phyloP scores from a whole-genome alignment of 2,113 vertebrate species.

The Oriolus oriolus region DNA sequence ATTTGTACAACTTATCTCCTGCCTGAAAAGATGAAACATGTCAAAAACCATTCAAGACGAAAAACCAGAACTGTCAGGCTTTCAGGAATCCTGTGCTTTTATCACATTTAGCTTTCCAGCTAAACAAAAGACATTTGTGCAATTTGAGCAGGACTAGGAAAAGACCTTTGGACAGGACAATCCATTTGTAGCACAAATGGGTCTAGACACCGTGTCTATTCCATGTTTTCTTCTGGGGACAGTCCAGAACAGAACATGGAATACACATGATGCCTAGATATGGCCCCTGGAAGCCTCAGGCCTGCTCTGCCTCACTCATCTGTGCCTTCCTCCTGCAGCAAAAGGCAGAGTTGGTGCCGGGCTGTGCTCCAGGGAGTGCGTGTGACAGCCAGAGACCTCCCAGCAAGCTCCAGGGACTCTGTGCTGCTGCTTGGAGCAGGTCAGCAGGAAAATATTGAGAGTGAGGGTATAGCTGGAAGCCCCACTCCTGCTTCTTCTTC shows the following conservation, averaged over 20 bases:
- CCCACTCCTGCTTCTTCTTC: neutral
- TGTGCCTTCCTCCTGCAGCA: neutral
- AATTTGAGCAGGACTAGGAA: neutral
- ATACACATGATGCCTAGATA: neutral
- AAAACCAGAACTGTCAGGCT: neutral
- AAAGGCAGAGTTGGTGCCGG: neutral
- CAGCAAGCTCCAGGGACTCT: neutral
- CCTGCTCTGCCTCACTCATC: neutral
- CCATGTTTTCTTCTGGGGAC: neutral
- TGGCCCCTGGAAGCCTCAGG: neutral
- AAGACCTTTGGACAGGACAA: neutral
- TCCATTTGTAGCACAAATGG: neutral
- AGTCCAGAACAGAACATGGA: neutral
- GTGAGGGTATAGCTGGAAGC: neutral
- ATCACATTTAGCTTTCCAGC: neutral
- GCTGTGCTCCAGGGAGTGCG: accelerated
- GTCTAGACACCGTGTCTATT: neutral
- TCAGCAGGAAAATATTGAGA: neutral
- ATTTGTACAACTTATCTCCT: neutral
- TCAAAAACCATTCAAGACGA: neutral
- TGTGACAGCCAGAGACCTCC: neutral
- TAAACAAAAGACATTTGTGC: neutral
- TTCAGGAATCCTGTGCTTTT: neutral
- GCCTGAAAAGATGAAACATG: neutral
- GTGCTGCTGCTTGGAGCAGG: neutral